These are phyloP conservation scores for Alviniconcha strummeri DNA, from an alignment of 2,888 invertebrate genomes.

Conservation along the genomic window DNA sequence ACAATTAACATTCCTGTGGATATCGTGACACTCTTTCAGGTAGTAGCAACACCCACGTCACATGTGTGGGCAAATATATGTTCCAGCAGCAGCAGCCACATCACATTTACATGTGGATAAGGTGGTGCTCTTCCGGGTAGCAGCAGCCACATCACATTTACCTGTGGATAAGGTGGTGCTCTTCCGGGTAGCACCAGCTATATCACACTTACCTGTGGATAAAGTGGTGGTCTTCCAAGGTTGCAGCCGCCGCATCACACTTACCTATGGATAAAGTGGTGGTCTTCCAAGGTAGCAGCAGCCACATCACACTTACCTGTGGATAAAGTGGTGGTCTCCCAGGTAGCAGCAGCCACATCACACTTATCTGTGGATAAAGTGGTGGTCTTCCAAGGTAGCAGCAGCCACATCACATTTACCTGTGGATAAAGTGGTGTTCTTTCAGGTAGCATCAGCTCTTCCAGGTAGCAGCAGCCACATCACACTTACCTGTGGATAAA, in stretches of 20 bases:
- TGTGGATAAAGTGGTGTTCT: conserved; percentile 94
- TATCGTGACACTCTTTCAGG: neutral
- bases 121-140: no score
- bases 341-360: no score
- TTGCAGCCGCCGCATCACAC: neutral
- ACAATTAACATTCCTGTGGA: neutral
- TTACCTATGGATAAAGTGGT: neutral
- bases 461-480: conserved; percentile 93
- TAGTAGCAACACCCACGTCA: neutral
- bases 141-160: conserved; percentile 33
- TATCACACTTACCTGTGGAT: conserved; percentile 87
- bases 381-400: no score
- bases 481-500: conserved; percentile 83
- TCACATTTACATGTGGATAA: no score
- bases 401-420: conserved; percentile 49
- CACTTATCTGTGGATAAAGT: no score
- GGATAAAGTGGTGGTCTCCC: neutral
- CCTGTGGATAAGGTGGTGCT: conserved; percentile 93
- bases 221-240: neutral
- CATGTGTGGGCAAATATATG: neutral
- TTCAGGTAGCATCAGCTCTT: conserved; percentile 95
- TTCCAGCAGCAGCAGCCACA: no score
- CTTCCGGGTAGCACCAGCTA: conserved; percentile 96
- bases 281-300: neutral
- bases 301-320: neutral